Conservation (phyloP, 2,888 invertebrate genomes). For the Idaea aversata region DNA sequence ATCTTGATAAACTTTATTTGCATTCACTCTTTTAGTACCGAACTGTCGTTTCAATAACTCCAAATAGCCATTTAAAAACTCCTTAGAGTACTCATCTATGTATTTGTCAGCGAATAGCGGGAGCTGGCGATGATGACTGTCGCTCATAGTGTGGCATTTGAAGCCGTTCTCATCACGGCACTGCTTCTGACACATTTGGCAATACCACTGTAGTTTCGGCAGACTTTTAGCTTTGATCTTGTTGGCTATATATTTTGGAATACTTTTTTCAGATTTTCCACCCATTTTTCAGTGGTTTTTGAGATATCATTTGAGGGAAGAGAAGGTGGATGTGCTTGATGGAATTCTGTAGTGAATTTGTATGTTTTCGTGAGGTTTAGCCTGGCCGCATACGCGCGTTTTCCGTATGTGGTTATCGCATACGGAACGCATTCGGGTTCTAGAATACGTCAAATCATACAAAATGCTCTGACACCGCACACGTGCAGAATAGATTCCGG, state of each 20-base stretch:
- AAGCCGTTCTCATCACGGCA: conserved; percentile 99
- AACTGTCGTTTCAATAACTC: conserved; percentile 91
- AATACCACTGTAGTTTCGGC: conserved; percentile 96
- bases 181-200: conserved; percentile 99
- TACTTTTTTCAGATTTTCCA: conserved; percentile 94
- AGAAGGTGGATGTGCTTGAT: conserved; percentile 10
- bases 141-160: conserved; percentile 98
- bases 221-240: conserved; percentile 99
- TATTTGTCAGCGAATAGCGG: conserved; percentile 97
- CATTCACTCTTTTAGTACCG: conserved; percentile 95
- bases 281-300: conserved; percentile 51
- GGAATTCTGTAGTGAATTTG: conserved; percentile 30
- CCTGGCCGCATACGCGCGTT: background rate
- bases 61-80: conserved; percentile 92
- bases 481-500: no score
- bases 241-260: conserved; percentile 98
- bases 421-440: conserved; percentile 87
- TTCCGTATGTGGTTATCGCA: background rate
- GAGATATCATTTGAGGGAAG: background rate
- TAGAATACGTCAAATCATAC: no score
- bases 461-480: no score
- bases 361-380: conserved; percentile 26
- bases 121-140: conserved; percentile 97
- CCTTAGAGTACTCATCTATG: conserved; percentile 94
- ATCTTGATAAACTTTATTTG: conserved; percentile 98